Evolutionary conservation across 1,140 invertebrate genomes (phyloP).

Genomic region (Fopius arisanus): DNA sequence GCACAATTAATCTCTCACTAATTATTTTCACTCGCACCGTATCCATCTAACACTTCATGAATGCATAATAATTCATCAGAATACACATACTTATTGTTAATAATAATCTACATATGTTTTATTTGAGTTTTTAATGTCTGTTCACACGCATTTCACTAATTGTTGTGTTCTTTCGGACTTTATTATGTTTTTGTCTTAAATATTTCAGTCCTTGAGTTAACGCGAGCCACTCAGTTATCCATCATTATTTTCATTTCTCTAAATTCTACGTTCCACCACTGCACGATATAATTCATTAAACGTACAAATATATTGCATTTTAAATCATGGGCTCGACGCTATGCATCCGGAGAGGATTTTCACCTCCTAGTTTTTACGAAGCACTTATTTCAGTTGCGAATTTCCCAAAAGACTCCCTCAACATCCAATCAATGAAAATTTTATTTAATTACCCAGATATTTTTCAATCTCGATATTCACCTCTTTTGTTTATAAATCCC

Average conservation of each 20-base stretch:
- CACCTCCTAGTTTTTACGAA: constrained; percentile 2
- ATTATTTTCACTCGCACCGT: not conserved
- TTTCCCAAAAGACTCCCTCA: too few species aligned
- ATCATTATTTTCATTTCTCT: not conserved
- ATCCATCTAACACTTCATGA: not conserved
- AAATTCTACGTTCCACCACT: not conserved
- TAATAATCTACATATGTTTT: not conserved
- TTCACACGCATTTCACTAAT: constrained; percentile 4
- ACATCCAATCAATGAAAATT: too few species aligned
- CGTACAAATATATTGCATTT: constrained; percentile 13
- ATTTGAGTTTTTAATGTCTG: not conserved
- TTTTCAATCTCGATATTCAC: too few species aligned
- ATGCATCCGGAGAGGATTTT: not conserved
- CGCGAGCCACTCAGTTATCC: not conserved
- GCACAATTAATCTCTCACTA: not conserved
- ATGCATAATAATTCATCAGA: not conserved
- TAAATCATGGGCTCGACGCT: not conserved
- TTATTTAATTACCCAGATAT: too few species aligned
- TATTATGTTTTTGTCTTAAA: constrained; percentile 5
- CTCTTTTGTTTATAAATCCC: too few species aligned
- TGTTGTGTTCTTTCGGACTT: not conserved
- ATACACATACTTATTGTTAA: not conserved
- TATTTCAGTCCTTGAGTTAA: constrained; percentile 6
- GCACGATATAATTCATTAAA: not conserved
- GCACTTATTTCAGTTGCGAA: not conserved